A percentile compares a stretch with the other conserved stretches of the same genome.
phyloP scores from a whole-genome alignment of 2,888 invertebrate species.

The Eupithecia insigniata region DNA sequence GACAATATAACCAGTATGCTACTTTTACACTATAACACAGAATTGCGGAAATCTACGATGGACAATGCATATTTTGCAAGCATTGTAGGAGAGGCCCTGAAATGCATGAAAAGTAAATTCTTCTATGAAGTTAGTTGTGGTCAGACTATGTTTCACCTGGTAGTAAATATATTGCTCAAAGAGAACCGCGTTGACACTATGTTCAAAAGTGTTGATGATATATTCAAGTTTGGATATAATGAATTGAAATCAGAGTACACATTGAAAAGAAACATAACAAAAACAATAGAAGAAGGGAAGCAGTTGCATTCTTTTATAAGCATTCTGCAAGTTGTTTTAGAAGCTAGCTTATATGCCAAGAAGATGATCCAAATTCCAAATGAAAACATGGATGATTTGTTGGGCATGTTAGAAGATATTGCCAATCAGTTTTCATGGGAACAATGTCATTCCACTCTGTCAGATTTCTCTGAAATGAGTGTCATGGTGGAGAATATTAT shows the following conservation, averaged over 20 bases:
- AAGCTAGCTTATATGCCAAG: slow-evolving; percentile 57
- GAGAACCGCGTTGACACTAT: slow-evolving; percentile 48
- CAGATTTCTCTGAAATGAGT: slow-evolving; percentile 92
- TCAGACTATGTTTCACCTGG: slow-evolving; percentile 80
- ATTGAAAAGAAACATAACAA: slow-evolving; percentile 72
- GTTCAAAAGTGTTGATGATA: slow-evolving; percentile 61
- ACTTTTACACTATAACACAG: slow-evolving; percentile 71
- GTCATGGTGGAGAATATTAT: slow-evolving; percentile 87
- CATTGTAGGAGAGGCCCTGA: slow-evolving; percentile 70
- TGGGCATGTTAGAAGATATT: slow-evolving; percentile 61
- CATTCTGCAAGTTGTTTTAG: slow-evolving; percentile 64
- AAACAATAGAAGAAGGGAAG: slow-evolving; percentile 76
- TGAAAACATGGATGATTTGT: slow-evolving; percentile 51
- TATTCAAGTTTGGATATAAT: slow-evolving; percentile 66
- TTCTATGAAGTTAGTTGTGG: slow-evolving; percentile 86
- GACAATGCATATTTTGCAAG: slow-evolving; percentile 49
- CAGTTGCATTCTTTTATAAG: slow-evolving; percentile 81
- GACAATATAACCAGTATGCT: slow-evolving; percentile 81
- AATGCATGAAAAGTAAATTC: slow-evolving; percentile 83
- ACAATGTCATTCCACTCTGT: slow-evolving; percentile 67
- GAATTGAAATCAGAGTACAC: slow-evolving; percentile 59
- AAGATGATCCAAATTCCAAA: slow-evolving; percentile 50
- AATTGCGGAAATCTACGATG: slow-evolving; percentile 55
- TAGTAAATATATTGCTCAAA: slow-evolving; percentile 67
- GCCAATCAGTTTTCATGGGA: slow-evolving; percentile 74